Evolutionary conservation across 2,113 vertebrate species (phyloP).

Genomic region (Bufo bufo): DNA sequence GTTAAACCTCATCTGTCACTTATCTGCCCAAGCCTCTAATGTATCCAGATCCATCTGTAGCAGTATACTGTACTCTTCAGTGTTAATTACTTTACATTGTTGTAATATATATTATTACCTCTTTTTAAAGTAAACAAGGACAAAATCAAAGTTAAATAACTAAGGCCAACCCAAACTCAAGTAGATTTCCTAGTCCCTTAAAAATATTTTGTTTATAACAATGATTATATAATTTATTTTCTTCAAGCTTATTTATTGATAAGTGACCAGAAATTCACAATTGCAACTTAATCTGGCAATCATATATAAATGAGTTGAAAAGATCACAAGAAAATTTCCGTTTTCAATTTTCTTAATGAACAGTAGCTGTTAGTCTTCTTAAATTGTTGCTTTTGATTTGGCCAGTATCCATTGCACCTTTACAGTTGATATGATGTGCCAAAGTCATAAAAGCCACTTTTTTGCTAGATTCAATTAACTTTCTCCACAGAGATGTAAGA

Average conservation of each 20-base stretch:
- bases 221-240: neutral
- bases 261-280: neutral
- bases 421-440: conserved; percentile 19
- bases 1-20: too few relatives aligned
- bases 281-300: neutral
- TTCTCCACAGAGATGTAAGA: conserved; percentile 18
- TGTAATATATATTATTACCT: too few relatives aligned
- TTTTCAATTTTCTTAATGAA: conserved; percentile 31
- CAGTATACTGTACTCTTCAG: too few relatives aligned
- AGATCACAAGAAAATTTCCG: conserved; percentile 2
- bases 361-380: conserved; percentile 5
- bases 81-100: too few relatives aligned
- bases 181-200: too few relatives aligned
- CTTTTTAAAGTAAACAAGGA: too few relatives aligned
- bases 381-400: conserved; percentile 34
- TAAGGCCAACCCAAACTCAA: too few relatives aligned
- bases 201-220: neutral
- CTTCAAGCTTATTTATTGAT: neutral
- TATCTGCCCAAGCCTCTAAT: too few relatives aligned
- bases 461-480: conserved; percentile 28
- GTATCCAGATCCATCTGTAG: too few relatives aligned
- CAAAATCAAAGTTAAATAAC: too few relatives aligned
- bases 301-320: conserved; percentile 4
- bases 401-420: neutral
- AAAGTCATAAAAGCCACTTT: conserved; percentile 31